phyloP scores from a whole-genome alignment of 2,888 invertebrate genomes.

The Erebia palarica region DNA sequence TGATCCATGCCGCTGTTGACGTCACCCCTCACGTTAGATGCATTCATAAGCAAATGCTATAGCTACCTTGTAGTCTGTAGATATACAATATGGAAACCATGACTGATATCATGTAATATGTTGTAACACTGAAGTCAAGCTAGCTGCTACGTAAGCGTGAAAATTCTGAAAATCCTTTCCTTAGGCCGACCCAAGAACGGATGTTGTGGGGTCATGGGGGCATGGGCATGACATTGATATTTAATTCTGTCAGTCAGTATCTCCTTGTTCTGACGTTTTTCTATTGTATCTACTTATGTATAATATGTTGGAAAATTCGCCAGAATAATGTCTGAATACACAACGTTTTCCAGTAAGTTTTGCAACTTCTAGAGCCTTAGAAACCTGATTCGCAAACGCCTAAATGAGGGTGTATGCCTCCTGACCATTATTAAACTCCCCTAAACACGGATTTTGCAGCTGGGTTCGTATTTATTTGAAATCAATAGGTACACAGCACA shows the following conservation, averaged over 20 bases:
- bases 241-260: no score
- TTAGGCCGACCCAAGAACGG: no score
- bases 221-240: no score
- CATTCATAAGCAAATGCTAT: conserved; percentile 7
- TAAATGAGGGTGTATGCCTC: not conserved
- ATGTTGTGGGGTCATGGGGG: no score
- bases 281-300: no score
- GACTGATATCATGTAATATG: conserved; percentile 19
- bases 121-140: no score
- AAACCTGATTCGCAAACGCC: not conserved
- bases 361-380: not conserved
- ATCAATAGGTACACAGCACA: not conserved
- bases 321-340: no score
- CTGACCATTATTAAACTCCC: not conserved
- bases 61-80: not conserved
- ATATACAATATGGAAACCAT: conserved; percentile 17
- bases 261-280: no score
- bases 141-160: no score
- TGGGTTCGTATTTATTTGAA: not conserved
- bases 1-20: conserved; percentile 43
- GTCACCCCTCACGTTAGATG: conserved; percentile 38
- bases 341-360: no score
- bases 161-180: no score
- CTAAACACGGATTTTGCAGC: not conserved
- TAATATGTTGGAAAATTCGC: no score